Evolutionary conservation across 2,113 vertebrate species (phyloP).

Genomic region (Cyprinodon variegatus): DNA sequence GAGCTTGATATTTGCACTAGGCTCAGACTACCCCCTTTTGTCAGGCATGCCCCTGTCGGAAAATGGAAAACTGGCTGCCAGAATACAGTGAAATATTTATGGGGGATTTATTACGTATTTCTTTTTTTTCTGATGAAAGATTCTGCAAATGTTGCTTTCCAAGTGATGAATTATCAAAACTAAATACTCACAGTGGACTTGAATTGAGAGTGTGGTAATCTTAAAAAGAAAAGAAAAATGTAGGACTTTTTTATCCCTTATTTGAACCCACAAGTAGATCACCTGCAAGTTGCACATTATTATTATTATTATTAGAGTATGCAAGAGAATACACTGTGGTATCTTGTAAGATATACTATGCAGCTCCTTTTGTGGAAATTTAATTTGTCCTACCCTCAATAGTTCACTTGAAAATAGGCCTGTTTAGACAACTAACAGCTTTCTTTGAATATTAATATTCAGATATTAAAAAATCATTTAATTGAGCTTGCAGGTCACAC

Average conservation of each 20-base stretch:
- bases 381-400: conserved; percentile 67
- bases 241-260: neutral
- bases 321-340: conserved; percentile 50
- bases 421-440: neutral
- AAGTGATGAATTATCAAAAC: conserved; percentile 57
- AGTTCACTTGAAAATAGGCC: conserved; percentile 72
- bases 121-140: conserved; percentile 78
- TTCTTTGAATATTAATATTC: too few relatives aligned
- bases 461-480: conserved; percentile 36
- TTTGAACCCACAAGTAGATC: neutral
- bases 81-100: conserved; percentile 77
- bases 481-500: conserved; percentile 41
- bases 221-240: too few relatives aligned
- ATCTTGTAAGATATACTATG: conserved; percentile 54
- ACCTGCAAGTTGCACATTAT: neutral
- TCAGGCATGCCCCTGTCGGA: conserved; percentile 50
- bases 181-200: neutral
- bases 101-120: conserved; percentile 72
- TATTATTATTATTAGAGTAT: conserved; percentile 18
- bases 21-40: conserved; percentile 52
- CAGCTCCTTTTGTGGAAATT: conserved; percentile 58
- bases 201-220: neutral
- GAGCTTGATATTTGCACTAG: conserved; percentile 72
- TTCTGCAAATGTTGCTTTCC: conserved; percentile 73
- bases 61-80: conserved; percentile 47